Percentiles rank a stretch among this genome's conserved stretches.
Evolutionary conservation across 1,140 invertebrate species (phyloP).

Genomic region (Paraescarpia echinospica): DNA sequence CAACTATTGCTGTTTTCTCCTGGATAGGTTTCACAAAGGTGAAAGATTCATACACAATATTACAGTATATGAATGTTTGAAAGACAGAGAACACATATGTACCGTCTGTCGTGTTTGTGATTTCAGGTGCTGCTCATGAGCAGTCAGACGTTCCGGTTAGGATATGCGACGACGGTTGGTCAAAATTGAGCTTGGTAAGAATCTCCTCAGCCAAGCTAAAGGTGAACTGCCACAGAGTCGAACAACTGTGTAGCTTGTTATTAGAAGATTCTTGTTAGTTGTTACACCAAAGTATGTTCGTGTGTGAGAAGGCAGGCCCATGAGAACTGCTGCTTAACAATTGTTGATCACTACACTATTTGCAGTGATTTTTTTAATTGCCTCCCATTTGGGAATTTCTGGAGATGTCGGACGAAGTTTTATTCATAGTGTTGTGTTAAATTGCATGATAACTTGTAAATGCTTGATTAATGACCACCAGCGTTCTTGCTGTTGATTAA

Average conservation of each 20-base stretch:
- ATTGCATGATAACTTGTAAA: not conserved
- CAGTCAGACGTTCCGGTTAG: not conserved
- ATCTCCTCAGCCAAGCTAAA: not conserved
- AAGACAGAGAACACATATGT: no score
- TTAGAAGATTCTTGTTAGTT: not conserved
- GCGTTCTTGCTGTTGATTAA: not conserved
- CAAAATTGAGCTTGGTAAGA: not conserved
- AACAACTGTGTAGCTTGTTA: not conserved
- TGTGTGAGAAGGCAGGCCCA: not conserved
- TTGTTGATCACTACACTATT: not conserved
- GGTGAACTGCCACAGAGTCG: not conserved
- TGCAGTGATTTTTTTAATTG: not conserved
- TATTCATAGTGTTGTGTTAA: no score
- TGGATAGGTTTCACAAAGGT: no score
- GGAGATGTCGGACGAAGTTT: no score
- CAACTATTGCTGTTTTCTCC: no score
- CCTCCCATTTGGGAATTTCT: not conserved
- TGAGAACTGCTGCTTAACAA: not conserved
- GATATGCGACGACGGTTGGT: not conserved
- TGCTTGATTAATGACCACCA: not conserved
- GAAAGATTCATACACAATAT: no score
- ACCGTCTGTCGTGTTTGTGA: not conserved
- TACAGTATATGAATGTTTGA: no score
- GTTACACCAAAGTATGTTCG: not conserved
- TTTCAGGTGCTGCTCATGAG: not conserved